Evolutionary conservation across 92 coral and sea anemone species (phyloP), one percentile per base, ranked within the genome.

Genomic region (Ricordea florida): DNA sequence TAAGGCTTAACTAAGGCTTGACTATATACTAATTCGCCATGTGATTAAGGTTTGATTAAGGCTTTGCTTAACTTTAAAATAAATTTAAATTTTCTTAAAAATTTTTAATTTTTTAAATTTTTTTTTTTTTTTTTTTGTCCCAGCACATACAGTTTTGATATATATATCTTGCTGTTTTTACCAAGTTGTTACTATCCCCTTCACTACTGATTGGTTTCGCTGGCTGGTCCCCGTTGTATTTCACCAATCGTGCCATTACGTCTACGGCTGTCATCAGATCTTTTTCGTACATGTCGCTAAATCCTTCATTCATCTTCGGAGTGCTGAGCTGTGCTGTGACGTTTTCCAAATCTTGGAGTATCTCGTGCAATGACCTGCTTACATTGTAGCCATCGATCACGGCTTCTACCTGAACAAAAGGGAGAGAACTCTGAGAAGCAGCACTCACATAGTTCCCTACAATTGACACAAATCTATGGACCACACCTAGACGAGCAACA

Each of bases 251-350:
- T 45, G 29, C 45, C 2, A 64, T 21, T n/a, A 41, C 71, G 10
- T 64, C 71, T 10, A 64, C 56, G 45, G 71, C 42, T 42, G 71
- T 26, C 20, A 8, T 9, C 28, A 64, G 20, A 64, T 64, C 71
- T 44, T 45, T 44, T 30, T 42, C 55, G 27, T 44, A 64, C 57
- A 64, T 44, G 2, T 18, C 23, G 22, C 56, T 26, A n/a, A 40
- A 23, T 2, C 22, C 9, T 35, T 62, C 24, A 11, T 27, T 56
- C 14, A 7, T 16, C 2, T 27, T 28, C 5, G 71, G 56, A 15
- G 36, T 29, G 3, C 37, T 45, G 56, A 42, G 20, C 1, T 27
- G 16, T 28, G 55, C 55, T n/a, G 55, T 44, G 13, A 45, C 53
- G 42, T 30, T 64, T 64, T 42, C 55, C 8, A 64, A 13, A 18